These are phyloP conservation scores for Cyprinus carpio DNA, from an alignment of 2,113 vertebrate species.

Conservation along the genomic window DNA sequence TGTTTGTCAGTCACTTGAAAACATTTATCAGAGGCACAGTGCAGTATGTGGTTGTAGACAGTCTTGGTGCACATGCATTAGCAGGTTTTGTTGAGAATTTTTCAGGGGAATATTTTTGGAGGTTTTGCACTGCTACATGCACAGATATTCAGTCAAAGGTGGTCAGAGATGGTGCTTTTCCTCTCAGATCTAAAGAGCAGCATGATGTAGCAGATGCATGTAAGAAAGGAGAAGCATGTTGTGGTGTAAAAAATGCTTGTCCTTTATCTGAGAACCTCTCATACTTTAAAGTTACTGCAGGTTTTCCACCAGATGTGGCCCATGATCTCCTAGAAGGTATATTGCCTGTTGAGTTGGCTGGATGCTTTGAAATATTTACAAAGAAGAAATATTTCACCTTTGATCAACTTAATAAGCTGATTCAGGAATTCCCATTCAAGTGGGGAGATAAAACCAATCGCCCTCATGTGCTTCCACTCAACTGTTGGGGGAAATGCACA, in stretches of 20 bases:
- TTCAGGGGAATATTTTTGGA: constrained; percentile 28
- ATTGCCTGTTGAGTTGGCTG: constrained; percentile 36
- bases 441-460: constrained; percentile 45
- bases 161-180: not conserved
- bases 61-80: constrained; percentile 13
- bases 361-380: constrained; percentile 32
- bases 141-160: constrained; percentile 8
- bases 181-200: not conserved
- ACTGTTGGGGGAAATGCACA: constrained; percentile 12
- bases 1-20: not conserved
- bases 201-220: not conserved
- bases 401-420: constrained; percentile 30
- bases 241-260: not conserved
- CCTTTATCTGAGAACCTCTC: not conserved
- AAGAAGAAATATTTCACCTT: constrained; percentile 39
- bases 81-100: no score
- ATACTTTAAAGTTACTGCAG: constrained; percentile 16
- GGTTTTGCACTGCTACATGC: constrained; percentile 37
- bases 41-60: constrained; percentile 26
- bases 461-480: constrained; percentile 18
- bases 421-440: constrained; percentile 48
- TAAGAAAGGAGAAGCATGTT: not conserved
- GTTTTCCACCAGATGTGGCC: constrained; percentile 37
- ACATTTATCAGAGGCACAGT: not conserved
- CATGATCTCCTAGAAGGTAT: constrained; percentile 23